Base-by-base conservation (phyloP, 1,140 invertebrate genomes). In the Agrilus planipennis region DNA sequence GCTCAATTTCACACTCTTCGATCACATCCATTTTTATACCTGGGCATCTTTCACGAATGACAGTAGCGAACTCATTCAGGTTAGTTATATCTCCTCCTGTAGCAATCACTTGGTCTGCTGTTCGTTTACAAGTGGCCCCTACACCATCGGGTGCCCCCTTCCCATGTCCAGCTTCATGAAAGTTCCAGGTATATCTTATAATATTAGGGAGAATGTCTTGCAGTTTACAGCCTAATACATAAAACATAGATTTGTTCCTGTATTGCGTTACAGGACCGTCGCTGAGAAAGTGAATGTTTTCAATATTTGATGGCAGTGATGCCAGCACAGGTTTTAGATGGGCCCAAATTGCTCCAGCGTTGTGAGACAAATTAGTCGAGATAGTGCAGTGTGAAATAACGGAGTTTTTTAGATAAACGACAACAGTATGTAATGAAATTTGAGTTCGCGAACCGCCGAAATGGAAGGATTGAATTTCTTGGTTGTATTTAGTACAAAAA, bases 121-220 rank as follows among this genome's bases (percentile, higher is more conserved):
- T 56, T 57, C 57, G 50, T 49, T 69, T 68, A 22, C 65, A 49
- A 23, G 47, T 44, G 4, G 55, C 64, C 18, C 65, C 65, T 31
- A 68, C 51, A 20, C 62, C 62, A 57, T 68, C 58, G 3, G 61
- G 57, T 4, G 59, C 58, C 19, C 61, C 62, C 50, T 69, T 70
- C 4, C 64, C 65, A 50, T 68, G 66, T 1, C 63, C 62, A 4
- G 58, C 53, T 52, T 68, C 62, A 27, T 47, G 49, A 47, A 59
- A 70, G 42, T 68, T 67, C 66, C 64, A 70, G 2, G 57, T 52
- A 23, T 42, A 55, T 27, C 12, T 27, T 27, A 9, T 9, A 27
- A 27, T 27, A 9, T 27, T 27, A 9, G 12, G 12, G 12, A 9
- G 7, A 27, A 12, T 27, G 7, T 7, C 12, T 27, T 9, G 12